Evolutionary conservation across 1,140 invertebrate species (phyloP).

Genomic region (Nixonia krombeini): DNA sequence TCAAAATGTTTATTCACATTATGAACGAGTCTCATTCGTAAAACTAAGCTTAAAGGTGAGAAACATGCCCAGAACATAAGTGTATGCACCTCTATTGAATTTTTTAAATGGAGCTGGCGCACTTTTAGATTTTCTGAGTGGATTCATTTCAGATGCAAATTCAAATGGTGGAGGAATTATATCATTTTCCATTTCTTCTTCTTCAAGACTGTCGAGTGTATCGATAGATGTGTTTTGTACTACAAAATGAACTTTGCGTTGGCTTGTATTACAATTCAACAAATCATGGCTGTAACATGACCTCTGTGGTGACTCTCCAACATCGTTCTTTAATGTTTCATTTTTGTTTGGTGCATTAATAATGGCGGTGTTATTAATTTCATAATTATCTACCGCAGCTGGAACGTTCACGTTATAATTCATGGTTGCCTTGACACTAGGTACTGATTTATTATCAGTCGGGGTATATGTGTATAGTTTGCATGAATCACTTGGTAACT

Average conservation of each 20-base stretch:
- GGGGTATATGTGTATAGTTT: constrained; percentile 6
- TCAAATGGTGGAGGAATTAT: constrained; percentile 50
- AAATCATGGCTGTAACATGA: constrained; percentile 25
- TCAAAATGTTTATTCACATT: no score
- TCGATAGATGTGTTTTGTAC: constrained; percentile 31
- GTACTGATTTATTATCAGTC: background rate
- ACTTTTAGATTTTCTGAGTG: constrained; percentile 68
- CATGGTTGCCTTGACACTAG: background rate
- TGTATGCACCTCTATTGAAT: constrained; percentile 53
- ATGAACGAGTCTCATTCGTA: no score
- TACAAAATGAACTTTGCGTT: constrained; percentile 29
- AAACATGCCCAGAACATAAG: constrained; percentile 30
- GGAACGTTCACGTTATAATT: constrained; percentile 5
- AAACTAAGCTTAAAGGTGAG: constrained; percentile 26
- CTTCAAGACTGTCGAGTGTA: constrained; percentile 26
- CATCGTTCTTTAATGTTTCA: constrained; percentile 20
- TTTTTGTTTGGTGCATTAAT: constrained; percentile 7
- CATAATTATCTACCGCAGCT: constrained; percentile 12
- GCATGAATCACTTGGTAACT: constrained; percentile 6
- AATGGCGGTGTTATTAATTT: background rate
- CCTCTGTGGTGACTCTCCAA: constrained; percentile 9
- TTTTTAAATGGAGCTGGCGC: constrained; percentile 63
- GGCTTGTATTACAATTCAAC: constrained; percentile 32
- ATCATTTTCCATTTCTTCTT: constrained; percentile 43
- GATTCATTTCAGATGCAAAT: constrained; percentile 56